Evolutionary conservation across 2,888 invertebrate genomes (phyloP).

Genomic region (Ephialtes manifestator): DNA sequence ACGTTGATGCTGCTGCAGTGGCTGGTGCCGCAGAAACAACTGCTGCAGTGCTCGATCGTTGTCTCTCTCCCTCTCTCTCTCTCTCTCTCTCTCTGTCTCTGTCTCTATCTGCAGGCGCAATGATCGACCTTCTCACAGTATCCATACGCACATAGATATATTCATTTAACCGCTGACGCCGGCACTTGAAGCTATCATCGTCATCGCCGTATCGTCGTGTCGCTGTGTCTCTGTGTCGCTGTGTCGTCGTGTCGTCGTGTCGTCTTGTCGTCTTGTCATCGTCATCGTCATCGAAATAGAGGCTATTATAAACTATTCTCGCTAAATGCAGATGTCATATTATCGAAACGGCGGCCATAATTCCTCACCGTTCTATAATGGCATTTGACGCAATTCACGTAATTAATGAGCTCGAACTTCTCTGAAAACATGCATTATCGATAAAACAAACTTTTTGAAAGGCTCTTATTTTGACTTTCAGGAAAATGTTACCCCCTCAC

Average conservation of each 20-base stretch:
- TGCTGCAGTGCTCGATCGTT: not conserved
- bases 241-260: no score
- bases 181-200: constrained; percentile 53
- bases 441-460: not conserved
- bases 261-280: not conserved
- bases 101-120: constrained; percentile 41
- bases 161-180: constrained; percentile 59
- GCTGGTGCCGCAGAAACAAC: not conserved
- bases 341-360: no score
- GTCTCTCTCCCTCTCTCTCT: not conserved
- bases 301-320: not conserved
- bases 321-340: not conserved
- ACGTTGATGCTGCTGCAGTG: constrained; percentile 15
- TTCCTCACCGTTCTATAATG: no score
- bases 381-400: no score
- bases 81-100: not conserved
- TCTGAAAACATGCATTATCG: no score
- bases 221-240: no score
- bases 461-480: not conserved
- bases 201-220: not conserved
- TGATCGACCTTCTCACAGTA: constrained; percentile 53
- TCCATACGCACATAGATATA: constrained; percentile 39
- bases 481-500: no score
- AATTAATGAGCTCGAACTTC: no score
- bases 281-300: constrained; percentile 28